phyloP scores from a whole-genome alignment of 2,113 vertebrate species.

The Protobothrops mucrosquamatus region DNA sequence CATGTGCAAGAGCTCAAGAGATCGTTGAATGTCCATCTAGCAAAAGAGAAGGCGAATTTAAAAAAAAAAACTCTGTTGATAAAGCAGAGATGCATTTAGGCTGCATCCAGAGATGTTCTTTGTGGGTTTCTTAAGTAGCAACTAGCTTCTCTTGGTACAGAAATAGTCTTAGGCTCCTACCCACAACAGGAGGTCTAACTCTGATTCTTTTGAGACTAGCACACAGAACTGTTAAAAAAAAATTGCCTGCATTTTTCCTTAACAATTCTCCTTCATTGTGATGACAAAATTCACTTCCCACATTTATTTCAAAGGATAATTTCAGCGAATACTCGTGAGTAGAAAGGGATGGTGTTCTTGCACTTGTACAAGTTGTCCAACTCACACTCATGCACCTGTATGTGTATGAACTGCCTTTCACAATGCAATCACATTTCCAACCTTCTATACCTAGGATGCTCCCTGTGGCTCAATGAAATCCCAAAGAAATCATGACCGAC shows the following conservation, averaged over 20 bases:
- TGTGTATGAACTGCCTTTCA: background rate
- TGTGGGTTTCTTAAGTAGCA: background rate
- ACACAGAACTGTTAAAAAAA: background rate
- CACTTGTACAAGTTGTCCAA: background rate
- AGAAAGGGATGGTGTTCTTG: background rate
- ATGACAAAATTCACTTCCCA: background rate
- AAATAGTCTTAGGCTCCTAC: background rate
- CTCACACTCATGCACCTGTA: too few relatives aligned
- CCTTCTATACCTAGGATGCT: background rate
- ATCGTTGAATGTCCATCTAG: conserved; percentile 61
- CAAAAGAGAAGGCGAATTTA: background rate
- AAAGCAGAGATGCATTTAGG: background rate
- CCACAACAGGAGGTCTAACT: background rate
- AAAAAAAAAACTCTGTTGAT: background rate
- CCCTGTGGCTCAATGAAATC: background rate
- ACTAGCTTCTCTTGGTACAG: background rate
- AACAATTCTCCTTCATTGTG: background rate
- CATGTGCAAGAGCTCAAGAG: conserved; percentile 83
- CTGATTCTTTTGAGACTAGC: background rate
- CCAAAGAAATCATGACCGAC: background rate
- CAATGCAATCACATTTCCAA: background rate
- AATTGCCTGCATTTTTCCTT: background rate
- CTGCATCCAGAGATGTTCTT: background rate
- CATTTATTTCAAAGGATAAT: background rate
- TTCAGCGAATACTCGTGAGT: background rate